phyloP scores from a whole-genome alignment of 1,140 invertebrate species.

The Oscheius sp. region DNA sequence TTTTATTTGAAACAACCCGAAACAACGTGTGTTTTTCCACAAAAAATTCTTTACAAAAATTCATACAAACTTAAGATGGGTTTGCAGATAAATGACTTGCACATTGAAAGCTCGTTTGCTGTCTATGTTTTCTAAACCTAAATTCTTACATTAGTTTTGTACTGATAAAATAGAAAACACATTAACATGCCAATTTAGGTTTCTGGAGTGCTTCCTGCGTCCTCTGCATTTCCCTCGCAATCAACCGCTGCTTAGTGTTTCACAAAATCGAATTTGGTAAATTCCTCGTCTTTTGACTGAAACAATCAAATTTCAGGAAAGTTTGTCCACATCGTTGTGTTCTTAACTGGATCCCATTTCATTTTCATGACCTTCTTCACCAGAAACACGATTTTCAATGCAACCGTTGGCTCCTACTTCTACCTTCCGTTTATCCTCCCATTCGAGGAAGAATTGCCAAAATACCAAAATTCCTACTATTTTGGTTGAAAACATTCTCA shows the following conservation, averaged over 20 bases:
- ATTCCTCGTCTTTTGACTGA: background rate
- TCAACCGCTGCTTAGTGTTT: background rate
- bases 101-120: too few relatives aligned
- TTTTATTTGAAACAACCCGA: too few relatives aligned
- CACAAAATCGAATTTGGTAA: background rate
- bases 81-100: too few relatives aligned
- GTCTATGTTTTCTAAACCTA: too few relatives aligned
- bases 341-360: background rate
- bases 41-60: too few relatives aligned
- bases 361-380: background rate
- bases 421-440: background rate
- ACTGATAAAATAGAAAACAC: too few relatives aligned
- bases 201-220: slow-evolving; percentile 1
- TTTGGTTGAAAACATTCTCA: background rate
- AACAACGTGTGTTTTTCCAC: too few relatives aligned
- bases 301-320: background rate
- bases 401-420: background rate
- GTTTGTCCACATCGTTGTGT: background rate
- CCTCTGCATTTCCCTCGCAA: background rate
- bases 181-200: too few relatives aligned
- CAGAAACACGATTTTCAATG: background rate
- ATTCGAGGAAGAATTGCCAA: background rate
- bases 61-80: too few relatives aligned
- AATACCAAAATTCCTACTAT: background rate
- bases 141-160: too few relatives aligned